Evolutionary conservation across 2,797 vertebrate species (phyloP), one percentile per base, ranked within the genome.

Genomic region (Hyperoplus lanceolatus): DNA sequence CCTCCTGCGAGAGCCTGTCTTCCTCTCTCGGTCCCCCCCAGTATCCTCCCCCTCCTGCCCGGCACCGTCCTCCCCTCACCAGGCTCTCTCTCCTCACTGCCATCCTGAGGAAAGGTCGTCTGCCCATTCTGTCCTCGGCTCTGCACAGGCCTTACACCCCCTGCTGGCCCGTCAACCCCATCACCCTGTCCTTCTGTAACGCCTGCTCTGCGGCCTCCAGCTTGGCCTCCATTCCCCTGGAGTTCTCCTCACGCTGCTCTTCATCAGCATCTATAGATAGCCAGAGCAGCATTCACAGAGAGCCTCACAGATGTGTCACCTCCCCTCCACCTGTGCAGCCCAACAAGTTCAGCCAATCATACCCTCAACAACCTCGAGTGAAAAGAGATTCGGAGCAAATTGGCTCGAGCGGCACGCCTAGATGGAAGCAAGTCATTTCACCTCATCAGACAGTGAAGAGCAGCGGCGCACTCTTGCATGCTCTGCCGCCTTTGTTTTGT

Each of bases 61-160:
- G 94, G 49, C 87, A 88, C 81, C 94, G 91, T 59, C 94, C 95
- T 21, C 93, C 93, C 53, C 96, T 97, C 76, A 97, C 96, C 18
- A 95, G 97, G 38, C 94, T 99, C 54, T 96, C 97, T 63, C 93
- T 99, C 36, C 95, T 99, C 79, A 99, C 98, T 1, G 97, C 98
- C 73, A 97, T 99, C 83, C 94, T 99, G 45, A 97, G 96, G 81
- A 98, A 97, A 81, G 97, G 95, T 59, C 94, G 95, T 7, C 93
- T 96, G 3, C 95, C 95, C 0, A 85, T 95, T 55, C 88, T 96
- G 60, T 94, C 95, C 14, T 15, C 95, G 8, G 54, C 80, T 3
- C 85, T 80, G 53, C 90, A 92, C 81, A 94, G 94, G 87, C 94
- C 94, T 5, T 96, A 96, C 90, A 93, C 95, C 66, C 95, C 95